These are phyloP conservation scores for Poecile montanus DNA, from an alignment of 2,797 vertebrate species.

Conservation along the genomic window DNA sequence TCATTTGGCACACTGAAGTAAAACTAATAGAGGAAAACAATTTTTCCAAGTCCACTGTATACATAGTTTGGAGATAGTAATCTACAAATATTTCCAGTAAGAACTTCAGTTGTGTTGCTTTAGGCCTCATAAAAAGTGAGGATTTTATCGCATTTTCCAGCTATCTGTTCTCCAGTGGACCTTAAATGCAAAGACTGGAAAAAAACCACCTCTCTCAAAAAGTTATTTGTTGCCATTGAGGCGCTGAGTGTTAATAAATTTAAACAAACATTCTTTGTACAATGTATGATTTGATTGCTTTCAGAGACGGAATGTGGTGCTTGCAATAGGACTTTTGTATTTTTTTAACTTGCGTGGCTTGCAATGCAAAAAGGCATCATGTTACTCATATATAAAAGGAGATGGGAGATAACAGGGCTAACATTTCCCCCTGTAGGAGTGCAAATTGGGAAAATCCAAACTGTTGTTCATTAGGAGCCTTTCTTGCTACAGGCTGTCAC, in stretches of 20 bases:
- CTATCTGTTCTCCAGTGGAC: not conserved
- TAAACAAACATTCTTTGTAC: not conserved
- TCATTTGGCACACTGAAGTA: not conserved
- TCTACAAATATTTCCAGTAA: constrained; percentile 13
- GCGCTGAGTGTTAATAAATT: not conserved
- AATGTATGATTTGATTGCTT: not conserved
- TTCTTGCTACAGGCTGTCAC: not conserved
- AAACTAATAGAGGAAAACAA: not conserved
- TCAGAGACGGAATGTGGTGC: not conserved
- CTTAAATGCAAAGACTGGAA: not conserved
- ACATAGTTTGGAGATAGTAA: not conserved
- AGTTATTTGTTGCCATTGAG: not conserved
- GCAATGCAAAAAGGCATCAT: not conserved
- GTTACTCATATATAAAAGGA: not conserved
- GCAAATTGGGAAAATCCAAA: constrained; percentile 5
- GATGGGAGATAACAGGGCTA: not conserved
- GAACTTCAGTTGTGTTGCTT: not conserved
- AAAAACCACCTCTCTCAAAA: not conserved
- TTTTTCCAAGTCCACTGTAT: not conserved
- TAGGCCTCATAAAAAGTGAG: constrained; percentile 7
- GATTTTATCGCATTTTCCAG: constrained; percentile 13
- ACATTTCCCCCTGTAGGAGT: not conserved
- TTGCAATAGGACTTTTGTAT: not conserved
- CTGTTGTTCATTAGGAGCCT: not conserved
- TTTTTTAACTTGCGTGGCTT: not conserved